Evolutionary conservation across 1,140 invertebrate species (phyloP).

Genomic region (Campoletis sonorensis): DNA sequence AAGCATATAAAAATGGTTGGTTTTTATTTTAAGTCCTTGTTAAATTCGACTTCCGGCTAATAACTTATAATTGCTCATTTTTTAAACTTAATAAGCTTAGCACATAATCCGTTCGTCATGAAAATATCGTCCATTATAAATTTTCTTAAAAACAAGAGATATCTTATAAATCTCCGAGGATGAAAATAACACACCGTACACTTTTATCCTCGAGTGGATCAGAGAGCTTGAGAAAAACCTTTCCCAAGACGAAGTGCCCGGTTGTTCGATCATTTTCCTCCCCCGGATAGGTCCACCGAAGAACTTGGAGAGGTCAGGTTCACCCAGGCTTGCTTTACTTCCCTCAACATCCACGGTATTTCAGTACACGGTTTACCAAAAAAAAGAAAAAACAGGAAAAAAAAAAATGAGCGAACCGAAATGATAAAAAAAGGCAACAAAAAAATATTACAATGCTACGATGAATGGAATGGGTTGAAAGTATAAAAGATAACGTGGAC

Average conservation of each 20-base stretch:
- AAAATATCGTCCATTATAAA: too few relatives aligned
- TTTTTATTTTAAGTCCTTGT: too few relatives aligned
- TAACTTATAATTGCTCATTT: too few relatives aligned
- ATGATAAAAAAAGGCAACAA: conserved; percentile 7
- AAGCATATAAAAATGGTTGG: too few relatives aligned
- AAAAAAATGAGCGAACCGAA: background rate
- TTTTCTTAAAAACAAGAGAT: too few relatives aligned
- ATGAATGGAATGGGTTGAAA: background rate
- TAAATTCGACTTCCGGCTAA: too few relatives aligned
- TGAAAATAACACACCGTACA: too few relatives aligned
- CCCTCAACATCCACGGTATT: conserved; percentile 8
- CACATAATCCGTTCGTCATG: too few relatives aligned
- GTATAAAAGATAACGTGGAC: background rate
- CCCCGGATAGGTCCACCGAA: background rate
- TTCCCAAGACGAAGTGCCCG: background rate
- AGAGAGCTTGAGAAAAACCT: conserved; percentile 2
- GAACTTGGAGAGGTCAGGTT: conserved; percentile 38
- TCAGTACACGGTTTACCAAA: background rate
- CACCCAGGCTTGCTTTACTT: conserved; percentile 1
- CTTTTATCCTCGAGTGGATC: too few relatives aligned
- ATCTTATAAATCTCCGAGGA: too few relatives aligned
- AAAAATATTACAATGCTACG: background rate
- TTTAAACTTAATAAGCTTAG: too few relatives aligned
- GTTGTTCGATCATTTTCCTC: conserved; percentile 18
- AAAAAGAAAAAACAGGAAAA: background rate